These are phyloP conservation scores for Eurystomus gularis DNA, from an alignment of 2,113 vertebrate genomes.

Conservation along the genomic window DNA sequence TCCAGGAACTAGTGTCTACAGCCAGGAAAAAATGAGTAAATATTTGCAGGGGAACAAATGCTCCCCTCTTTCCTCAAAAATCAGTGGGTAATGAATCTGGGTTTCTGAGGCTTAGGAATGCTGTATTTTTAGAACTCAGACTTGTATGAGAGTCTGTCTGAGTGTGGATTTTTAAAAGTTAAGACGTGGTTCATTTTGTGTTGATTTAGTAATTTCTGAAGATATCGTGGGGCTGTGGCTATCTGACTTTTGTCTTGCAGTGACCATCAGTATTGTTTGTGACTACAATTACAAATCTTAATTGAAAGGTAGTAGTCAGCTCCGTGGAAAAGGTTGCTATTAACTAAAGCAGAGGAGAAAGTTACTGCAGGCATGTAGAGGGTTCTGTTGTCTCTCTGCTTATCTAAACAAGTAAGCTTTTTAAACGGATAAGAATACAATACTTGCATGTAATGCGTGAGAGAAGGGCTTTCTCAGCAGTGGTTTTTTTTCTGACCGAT, in stretches of 20 bases:
- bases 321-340: background rate
- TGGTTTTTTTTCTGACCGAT: background rate
- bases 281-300: background rate
- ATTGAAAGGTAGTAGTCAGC: background rate
- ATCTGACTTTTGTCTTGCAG: background rate
- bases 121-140: background rate
- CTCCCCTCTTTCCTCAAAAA: conserved; percentile 17
- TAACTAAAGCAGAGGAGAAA: background rate
- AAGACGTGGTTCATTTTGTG: background rate
- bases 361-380: background rate
- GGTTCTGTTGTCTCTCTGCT: background rate
- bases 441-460: background rate
- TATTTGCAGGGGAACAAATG: conserved; percentile 10
- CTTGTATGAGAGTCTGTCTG: background rate
- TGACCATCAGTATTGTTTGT: background rate
- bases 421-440: background rate
- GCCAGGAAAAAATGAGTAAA: background rate
- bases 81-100: background rate
- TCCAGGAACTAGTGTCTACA: conserved; percentile 8
- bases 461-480: background rate
- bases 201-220: background rate
- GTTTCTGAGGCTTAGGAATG: background rate
- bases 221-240: background rate
- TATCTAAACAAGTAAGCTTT: background rate
- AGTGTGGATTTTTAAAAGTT: background rate